Evolutionary conservation across 2,113 vertebrate species (phyloP).

Genomic region (Alethe diademata): DNA sequence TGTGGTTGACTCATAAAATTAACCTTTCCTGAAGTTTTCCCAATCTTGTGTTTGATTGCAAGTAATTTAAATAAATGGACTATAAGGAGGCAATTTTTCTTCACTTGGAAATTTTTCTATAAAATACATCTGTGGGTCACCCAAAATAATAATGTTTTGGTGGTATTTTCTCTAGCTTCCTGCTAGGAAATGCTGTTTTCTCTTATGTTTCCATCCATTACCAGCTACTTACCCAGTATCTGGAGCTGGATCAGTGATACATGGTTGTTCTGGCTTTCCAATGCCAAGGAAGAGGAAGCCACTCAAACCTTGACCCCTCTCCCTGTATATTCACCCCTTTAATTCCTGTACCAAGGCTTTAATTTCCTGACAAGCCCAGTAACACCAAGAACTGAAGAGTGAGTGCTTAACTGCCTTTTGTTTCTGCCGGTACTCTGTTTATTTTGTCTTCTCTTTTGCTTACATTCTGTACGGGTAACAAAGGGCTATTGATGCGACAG

Average conservation of each 20-base stretch:
- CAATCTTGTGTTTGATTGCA: neutral
- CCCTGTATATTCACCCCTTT: neutral
- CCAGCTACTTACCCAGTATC: neutral
- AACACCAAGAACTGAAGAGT: neutral
- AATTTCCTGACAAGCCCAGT: slow-evolving; percentile 8
- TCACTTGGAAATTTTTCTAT: neutral
- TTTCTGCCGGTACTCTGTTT: neutral
- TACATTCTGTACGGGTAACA: neutral
- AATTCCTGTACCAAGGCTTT: slow-evolving; percentile 20
- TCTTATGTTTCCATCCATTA: neutral
- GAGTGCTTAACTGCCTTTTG: slow-evolving; percentile 26
- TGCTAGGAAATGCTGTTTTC: neutral
- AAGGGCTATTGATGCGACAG: neutral
- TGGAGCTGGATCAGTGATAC: neutral
- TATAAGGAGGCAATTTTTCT: neutral
- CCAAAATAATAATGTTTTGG: neutral
- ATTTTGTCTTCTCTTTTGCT: slow-evolving; percentile 20
- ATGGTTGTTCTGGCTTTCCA: neutral
- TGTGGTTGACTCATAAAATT: neutral
- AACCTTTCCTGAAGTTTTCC: neutral
- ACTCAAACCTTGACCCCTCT: slow-evolving; percentile 2
- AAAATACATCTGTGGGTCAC: neutral
- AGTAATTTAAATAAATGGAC: neutral
- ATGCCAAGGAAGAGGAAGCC: slow-evolving; percentile 11
- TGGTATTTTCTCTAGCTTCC: neutral